phyloP scores from a whole-genome alignment of 2,888 invertebrate genomes.

The Rhagonycha fulva region DNA sequence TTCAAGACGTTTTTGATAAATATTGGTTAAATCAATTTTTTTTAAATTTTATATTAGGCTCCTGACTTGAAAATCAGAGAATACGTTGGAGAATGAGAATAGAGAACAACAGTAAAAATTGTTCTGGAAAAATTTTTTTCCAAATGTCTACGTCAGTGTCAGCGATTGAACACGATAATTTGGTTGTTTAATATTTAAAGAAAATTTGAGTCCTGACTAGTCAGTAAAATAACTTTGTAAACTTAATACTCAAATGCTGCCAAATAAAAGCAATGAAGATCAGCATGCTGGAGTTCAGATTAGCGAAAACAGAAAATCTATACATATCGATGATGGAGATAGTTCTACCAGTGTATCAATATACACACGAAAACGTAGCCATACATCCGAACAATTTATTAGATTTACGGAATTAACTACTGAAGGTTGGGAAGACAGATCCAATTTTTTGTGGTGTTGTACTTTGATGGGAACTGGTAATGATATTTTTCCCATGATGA shows the following conservation, averaged over 20 bases:
- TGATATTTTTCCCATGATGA: constrained; percentile 27
- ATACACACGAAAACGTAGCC: neutral
- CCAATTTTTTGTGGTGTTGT: constrained; percentile 25
- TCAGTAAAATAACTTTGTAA: neutral
- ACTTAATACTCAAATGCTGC: neutral
- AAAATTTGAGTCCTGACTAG: no score
- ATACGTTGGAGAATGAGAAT: no score
- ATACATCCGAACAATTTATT: constrained; percentile 9
- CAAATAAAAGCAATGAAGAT: fast-evolving
- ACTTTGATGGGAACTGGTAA: constrained; percentile 31
- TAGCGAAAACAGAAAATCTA: neutral
- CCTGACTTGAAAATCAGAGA: no score
- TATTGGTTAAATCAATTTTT: no score
- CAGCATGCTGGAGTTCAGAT: neutral
- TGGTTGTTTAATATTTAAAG: no score
- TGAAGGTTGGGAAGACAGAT: constrained; percentile 30
- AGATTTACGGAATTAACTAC: constrained; percentile 10
- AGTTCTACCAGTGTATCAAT: neutral
- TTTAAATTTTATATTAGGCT: no score
- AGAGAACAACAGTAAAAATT: no score
- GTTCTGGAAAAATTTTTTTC: no score
- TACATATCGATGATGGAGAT: neutral
- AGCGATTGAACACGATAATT: no score
- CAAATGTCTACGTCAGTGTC: no score
- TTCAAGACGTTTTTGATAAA: no score